phyloP scores from a whole-genome alignment of 2,888 invertebrate genomes.

The Gasteruption jaculator region DNA sequence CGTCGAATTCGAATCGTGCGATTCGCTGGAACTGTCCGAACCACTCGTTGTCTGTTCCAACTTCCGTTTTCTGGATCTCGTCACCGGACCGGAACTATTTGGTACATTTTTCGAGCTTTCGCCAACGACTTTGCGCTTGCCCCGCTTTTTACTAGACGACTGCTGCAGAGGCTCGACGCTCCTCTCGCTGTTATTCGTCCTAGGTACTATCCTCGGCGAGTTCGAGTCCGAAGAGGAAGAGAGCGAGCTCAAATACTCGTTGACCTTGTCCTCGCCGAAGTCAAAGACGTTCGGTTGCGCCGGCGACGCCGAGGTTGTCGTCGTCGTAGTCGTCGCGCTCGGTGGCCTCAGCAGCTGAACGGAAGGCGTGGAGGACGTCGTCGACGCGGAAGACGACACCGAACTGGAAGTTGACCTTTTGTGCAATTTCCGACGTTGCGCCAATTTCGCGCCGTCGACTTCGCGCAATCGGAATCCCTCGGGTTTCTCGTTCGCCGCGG shows the following conservation, averaged over 20 bases:
- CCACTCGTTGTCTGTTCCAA: constrained; percentile 29
- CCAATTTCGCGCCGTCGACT: constrained; percentile 67
- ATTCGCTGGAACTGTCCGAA: constrained; percentile 27
- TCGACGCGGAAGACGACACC: constrained; percentile 51
- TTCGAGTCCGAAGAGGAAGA: constrained; percentile 50
- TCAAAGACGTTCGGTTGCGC: constrained; percentile 50
- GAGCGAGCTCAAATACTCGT: constrained; percentile 54
- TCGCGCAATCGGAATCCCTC: constrained; percentile 73
- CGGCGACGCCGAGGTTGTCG: constrained; percentile 34
- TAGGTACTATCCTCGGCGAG: constrained; percentile 28
- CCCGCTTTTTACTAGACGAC: neutral
- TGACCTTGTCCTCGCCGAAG: constrained; percentile 53
- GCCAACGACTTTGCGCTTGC: constrained; percentile 6
- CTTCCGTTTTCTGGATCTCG: constrained; percentile 43
- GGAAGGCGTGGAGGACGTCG: constrained; percentile 38
- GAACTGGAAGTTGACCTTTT: constrained; percentile 55
- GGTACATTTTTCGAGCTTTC: neutral
- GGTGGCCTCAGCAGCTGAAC: constrained; percentile 33
- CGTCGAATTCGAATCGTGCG: constrained; percentile 21
- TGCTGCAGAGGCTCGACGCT: constrained; percentile 3
- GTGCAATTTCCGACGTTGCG: constrained; percentile 64
- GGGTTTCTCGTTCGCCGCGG: constrained; percentile 64
- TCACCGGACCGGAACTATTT: constrained; percentile 37
- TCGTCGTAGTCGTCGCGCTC: constrained; percentile 25
- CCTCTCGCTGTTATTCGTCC: constrained; percentile 10